Evolutionary conservation across 2,888 invertebrate species (phyloP).

Genomic region (Drosophila multiciliata): DNA sequence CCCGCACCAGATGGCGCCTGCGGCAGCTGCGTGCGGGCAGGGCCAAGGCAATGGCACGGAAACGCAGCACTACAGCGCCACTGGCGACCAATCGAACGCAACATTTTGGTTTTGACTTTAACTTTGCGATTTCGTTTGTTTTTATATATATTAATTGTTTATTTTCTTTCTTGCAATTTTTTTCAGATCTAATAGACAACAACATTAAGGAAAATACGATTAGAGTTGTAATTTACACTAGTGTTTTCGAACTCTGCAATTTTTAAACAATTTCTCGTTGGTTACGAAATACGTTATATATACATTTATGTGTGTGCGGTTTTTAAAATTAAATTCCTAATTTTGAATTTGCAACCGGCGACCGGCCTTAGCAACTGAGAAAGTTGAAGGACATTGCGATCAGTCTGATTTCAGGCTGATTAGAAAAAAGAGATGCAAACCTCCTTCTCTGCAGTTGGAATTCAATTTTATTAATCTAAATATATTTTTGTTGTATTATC

Average conservation of each 20-base stretch:
- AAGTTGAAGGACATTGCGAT: too few species aligned
- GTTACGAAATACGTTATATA: too few species aligned
- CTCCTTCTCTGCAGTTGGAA: too few species aligned
- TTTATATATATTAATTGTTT: slow-evolving; percentile 44
- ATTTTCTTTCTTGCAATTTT: slow-evolving; percentile 30
- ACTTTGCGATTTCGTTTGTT: slow-evolving; percentile 9
- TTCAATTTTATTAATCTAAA: too few species aligned
- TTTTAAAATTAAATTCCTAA: too few species aligned
- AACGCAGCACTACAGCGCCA: slow-evolving; percentile 75
- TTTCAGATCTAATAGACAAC: slow-evolving; percentile 82
- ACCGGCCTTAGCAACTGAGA: too few species aligned
- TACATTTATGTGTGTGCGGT: too few species aligned
- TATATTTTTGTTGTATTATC: too few species aligned
- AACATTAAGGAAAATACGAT: slow-evolving; percentile 83
- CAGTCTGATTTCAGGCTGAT: too few species aligned
- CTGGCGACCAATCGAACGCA: slow-evolving; percentile 83
- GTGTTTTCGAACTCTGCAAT: slow-evolving; percentile 26
- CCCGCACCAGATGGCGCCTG: slow-evolving; percentile 56
- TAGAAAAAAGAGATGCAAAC: too few species aligned
- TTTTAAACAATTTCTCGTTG: background rate
- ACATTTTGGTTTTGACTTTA: slow-evolving; percentile 72
- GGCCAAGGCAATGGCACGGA: slow-evolving; percentile 60
- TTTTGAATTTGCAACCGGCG: too few species aligned
- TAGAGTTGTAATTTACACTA: slow-evolving; percentile 59
- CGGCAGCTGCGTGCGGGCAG: slow-evolving; percentile 49